phyloP scores from a whole-genome alignment of 2,888 invertebrate species.

The Synanthedon tipuliformis region DNA sequence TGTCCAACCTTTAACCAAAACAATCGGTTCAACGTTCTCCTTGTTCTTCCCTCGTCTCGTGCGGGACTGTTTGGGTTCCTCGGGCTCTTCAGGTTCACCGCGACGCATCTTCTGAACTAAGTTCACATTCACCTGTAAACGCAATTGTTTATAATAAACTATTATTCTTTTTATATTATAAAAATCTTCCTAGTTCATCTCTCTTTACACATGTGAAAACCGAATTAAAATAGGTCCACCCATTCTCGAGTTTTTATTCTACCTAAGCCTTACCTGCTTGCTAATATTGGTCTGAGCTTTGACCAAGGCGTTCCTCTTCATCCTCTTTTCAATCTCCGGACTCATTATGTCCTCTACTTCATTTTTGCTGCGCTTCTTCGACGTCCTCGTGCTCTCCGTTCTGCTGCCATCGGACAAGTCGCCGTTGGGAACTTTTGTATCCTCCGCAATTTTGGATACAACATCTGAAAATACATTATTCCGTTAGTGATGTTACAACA shows the following conservation, averaged over 20 bases:
- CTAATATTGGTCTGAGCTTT: slow-evolving; percentile 53
- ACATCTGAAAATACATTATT: slow-evolving; percentile 23
- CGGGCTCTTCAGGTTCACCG: slow-evolving; percentile 21
- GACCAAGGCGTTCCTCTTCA: slow-evolving; percentile 52
- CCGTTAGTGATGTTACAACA: no score
- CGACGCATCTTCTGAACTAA: slow-evolving; percentile 46
- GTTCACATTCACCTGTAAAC: slow-evolving; percentile 46
- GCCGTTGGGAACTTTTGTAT: not conserved
- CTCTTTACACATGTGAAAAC: no score
- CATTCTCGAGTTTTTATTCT: no score
- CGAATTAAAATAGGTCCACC: no score
- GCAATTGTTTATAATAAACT: not conserved
- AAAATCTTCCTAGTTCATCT: no score
- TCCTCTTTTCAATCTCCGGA: slow-evolving; percentile 51
- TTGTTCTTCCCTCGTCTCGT: slow-evolving; percentile 26
- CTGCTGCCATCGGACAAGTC: not conserved
- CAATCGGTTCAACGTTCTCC: slow-evolving; percentile 34
- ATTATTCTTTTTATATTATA: no score
- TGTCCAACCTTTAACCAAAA: slow-evolving; percentile 21
- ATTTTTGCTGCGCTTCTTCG: slow-evolving; percentile 54
- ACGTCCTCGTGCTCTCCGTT: slow-evolving; percentile 2
- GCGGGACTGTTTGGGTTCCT: not conserved
- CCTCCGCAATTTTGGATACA: slow-evolving; percentile 9
- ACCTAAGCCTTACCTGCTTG: slow-evolving; percentile 44
- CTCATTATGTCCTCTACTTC: slow-evolving; percentile 51